Conservation (phyloP, 2,797 vertebrate species). For the Phataginus tricuspis region DNA sequence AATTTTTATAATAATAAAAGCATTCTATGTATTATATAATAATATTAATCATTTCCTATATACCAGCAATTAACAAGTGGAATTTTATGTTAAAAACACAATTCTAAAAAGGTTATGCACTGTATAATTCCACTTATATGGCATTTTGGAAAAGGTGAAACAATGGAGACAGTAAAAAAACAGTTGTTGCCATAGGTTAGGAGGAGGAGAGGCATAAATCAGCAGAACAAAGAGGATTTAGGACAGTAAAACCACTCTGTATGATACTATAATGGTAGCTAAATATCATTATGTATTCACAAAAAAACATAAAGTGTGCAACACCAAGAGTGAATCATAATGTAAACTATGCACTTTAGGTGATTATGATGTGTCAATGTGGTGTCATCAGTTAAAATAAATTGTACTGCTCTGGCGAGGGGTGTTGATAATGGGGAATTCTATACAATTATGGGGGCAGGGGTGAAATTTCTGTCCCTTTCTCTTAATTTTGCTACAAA, state of each 20-base stretch:
- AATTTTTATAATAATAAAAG: no score
- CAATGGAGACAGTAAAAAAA: neutral
- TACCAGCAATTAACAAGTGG: neutral
- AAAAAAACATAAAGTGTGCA: neutral
- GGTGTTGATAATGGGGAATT: neutral
- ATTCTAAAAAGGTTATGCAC: neutral
- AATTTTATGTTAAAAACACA: neutral
- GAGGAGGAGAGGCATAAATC: neutral
- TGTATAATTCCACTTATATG: neutral
- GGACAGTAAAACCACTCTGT: neutral
- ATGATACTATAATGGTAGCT: neutral
- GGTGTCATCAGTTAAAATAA: neutral
- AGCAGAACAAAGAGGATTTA: neutral
- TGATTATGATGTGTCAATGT: neutral
- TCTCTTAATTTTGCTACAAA: neutral
- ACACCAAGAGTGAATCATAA: neutral
- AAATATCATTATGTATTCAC: neutral
- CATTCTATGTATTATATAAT: no score
- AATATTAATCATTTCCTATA: neutral
- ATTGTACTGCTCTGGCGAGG: neutral
- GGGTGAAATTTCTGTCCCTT: neutral
- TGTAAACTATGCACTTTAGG: neutral
- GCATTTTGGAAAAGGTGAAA: neutral
- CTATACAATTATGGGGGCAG: neutral
- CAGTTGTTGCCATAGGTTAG: neutral